A percentile compares a stretch with the other conserved stretches of the same genome.
Evolutionary conservation across 2,888 invertebrate genomes (phyloP).

Genomic region (Stenchaetothrips biformis): DNA sequence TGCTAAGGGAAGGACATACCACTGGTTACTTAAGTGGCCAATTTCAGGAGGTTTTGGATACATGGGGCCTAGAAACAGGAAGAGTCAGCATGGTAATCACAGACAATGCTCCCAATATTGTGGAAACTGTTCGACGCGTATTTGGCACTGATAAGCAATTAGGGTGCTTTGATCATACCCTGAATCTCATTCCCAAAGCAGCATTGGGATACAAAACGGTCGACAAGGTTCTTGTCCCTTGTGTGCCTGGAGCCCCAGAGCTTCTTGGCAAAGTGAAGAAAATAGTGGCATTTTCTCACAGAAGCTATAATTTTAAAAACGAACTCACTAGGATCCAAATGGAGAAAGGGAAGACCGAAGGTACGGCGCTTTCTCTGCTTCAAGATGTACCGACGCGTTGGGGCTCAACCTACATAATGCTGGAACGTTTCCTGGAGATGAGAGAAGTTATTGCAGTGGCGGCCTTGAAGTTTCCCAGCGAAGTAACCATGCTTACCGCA

Average conservation of each 20-base stretch:
- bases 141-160: constrained; percentile 41
- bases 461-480: no score
- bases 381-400: no score
- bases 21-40: constrained; percentile 41
- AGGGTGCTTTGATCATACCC: constrained; percentile 43
- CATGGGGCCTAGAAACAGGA: constrained; percentile 38
- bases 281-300: constrained; percentile 42
- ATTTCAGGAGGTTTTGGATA: constrained; percentile 38
- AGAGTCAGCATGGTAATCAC: constrained; percentile 40
- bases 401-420: no score
- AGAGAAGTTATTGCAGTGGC: no score
- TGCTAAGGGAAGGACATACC: constrained; percentile 42
- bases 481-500: no score
- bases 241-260: constrained; percentile 31
- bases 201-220: constrained; percentile 35
- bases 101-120: no score
- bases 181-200: constrained; percentile 42
- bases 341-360: no score
- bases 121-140: constrained; percentile 41
- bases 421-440: no score
- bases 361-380: no score
- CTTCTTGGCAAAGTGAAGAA: constrained; percentile 39
- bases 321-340: no score
- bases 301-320: constrained; percentile 34
- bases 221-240: not conserved